These are phyloP conservation scores for Bombus consobrinus DNA, from an alignment of 1,140 invertebrate species.

Conservation along the genomic window DNA sequence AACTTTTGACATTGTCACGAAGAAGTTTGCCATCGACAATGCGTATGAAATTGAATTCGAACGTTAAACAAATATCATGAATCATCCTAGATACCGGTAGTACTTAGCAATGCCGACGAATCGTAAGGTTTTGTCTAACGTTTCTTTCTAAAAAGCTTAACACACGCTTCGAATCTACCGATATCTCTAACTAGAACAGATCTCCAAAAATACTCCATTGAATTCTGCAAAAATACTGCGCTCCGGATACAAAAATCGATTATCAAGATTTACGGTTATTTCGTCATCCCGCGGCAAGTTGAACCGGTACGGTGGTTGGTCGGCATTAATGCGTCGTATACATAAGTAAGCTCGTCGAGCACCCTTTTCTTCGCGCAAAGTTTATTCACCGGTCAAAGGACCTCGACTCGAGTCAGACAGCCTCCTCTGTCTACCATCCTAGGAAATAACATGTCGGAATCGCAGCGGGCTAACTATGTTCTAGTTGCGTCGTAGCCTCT, in stretches of 20 bases:
- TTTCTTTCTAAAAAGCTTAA: not conserved
- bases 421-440: not conserved
- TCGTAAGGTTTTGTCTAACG: not conserved
- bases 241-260: not conserved
- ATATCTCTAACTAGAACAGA: too few relatives aligned
- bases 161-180: too few relatives aligned
- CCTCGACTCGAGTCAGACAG: not conserved
- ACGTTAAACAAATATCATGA: too few relatives aligned
- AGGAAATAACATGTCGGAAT: slow-evolving; percentile 31
- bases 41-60: too few relatives aligned
- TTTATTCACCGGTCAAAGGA: slow-evolving; percentile 32
- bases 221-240: too few relatives aligned
- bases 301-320: not conserved
- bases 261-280: slow-evolving; percentile 25
- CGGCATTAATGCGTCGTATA: slow-evolving; percentile 12
- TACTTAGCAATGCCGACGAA: too few relatives aligned
- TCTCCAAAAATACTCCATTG: not conserved
- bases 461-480: slow-evolving; percentile 28
- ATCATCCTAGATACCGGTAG: too few relatives aligned
- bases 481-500: slow-evolving; percentile 43
- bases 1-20: too few relatives aligned
- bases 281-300: not conserved
- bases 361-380: slow-evolving; percentile 30
- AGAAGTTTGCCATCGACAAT: too few relatives aligned
- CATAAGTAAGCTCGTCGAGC: not conserved